Conservation (phyloP, 2,888 invertebrate genomes). For the Encarsia formosa region DNA sequence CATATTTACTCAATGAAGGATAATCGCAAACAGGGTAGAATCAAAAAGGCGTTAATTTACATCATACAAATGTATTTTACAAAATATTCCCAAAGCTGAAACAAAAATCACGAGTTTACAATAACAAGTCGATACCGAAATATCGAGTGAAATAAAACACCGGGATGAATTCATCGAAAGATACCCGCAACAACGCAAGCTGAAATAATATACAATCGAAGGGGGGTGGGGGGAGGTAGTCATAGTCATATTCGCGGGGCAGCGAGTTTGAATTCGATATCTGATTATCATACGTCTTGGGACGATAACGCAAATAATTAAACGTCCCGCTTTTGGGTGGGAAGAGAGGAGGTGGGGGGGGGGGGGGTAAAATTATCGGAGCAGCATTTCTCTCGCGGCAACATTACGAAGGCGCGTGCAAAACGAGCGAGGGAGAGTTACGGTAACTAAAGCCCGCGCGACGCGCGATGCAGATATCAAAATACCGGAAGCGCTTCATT, state of each 20-base stretch:
- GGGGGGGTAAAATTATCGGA: constrained; percentile 12
- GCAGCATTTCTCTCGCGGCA: constrained; percentile 18
- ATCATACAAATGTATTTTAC: no score
- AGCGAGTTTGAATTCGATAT: constrained; percentile 41
- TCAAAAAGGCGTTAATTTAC: no score
- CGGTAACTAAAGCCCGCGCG: constrained; percentile 8
- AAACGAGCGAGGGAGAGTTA: not conserved
- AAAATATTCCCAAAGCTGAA: no score
- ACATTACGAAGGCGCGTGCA: constrained; percentile 6
- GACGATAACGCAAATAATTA: constrained; percentile 45
- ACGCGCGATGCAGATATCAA: constrained; percentile 19
- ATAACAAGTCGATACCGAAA: no score
- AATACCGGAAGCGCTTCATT: constrained; percentile 18
- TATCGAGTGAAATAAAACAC: no score
- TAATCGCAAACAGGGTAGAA: no score
- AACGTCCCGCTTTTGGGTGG: constrained; percentile 34
- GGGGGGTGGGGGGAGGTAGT: no score
- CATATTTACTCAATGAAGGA: no score
- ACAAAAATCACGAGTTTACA: no score
- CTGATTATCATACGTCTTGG: constrained; percentile 47
- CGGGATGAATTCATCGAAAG: no score
- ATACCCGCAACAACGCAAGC: not conserved
- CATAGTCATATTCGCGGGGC: constrained; percentile 9
- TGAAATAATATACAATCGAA: constrained; percentile 11
- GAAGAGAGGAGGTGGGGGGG: not conserved